phyloP scores from a whole-genome alignment of 2,797 vertebrate species.

The Chrysolophus pictus region DNA sequence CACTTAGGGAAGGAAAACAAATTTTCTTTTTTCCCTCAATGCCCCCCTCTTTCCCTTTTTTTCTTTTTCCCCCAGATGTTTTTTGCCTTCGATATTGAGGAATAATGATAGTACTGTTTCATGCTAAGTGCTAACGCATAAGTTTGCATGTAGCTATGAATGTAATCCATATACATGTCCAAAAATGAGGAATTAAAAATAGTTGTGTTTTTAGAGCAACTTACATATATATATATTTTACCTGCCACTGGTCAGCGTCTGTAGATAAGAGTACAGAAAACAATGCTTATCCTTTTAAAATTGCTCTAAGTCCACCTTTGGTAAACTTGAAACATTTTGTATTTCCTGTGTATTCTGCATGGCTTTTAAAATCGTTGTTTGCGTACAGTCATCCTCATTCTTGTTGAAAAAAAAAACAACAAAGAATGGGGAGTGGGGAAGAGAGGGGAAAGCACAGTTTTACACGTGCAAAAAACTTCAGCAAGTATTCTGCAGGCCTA shows the following conservation, averaged over 20 bases:
- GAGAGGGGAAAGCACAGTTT: not conserved
- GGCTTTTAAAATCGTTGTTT: not conserved
- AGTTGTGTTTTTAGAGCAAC: accelerated
- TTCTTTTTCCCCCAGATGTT: not conserved
- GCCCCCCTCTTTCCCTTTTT: too few species aligned
- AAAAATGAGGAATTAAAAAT: not conserved
- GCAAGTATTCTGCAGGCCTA: constrained; percentile 3
- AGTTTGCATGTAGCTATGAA: not conserved
- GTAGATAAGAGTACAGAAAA: not conserved
- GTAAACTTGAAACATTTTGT: not conserved
- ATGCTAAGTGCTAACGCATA: not conserved
- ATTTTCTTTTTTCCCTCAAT: accelerated
- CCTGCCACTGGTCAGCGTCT: not conserved
- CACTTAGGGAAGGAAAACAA: not conserved
- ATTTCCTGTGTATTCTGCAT: not conserved
- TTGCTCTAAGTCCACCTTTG: not conserved
- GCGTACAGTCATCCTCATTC: not conserved
- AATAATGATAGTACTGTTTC: not conserved
- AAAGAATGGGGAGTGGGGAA: accelerated
- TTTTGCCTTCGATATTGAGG: not conserved
- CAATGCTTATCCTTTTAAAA: not conserved
- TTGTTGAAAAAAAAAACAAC: not conserved
- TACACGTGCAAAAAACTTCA: not conserved
- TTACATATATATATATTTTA: not conserved
- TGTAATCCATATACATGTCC: not conserved